A percentile compares a stretch with the other conserved stretches of the same genome.
Conservation (phyloP, 2,113 vertebrate species). For the Colaptes auratus region DNA sequence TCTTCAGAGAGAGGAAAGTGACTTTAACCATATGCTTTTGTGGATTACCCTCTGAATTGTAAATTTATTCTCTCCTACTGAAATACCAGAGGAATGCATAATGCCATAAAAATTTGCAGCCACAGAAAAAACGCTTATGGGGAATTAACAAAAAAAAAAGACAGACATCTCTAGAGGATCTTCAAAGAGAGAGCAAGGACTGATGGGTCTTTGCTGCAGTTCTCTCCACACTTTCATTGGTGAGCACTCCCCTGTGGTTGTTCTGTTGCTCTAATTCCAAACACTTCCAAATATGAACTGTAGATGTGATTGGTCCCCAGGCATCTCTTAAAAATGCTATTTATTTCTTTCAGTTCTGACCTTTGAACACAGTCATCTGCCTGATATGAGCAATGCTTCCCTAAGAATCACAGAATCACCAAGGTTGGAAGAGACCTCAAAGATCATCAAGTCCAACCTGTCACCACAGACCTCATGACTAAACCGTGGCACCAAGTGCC, state of each 20-base stretch:
- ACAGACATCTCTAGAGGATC: not conserved
- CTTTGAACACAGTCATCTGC: not conserved
- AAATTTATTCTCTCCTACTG: not conserved
- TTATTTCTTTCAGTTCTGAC: not conserved
- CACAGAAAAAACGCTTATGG: not conserved
- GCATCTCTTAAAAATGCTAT: not conserved
- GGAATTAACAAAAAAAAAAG: fast-evolving
- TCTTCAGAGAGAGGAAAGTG: not conserved
- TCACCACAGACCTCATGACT: too few relatives aligned
- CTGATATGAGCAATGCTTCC: not conserved
- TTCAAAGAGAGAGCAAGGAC: not conserved
- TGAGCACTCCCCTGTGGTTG: not conserved
- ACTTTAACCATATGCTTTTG: not conserved
- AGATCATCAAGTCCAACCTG: too few relatives aligned
- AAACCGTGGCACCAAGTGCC: too few relatives aligned
- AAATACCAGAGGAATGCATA: not conserved
- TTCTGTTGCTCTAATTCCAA: not conserved
- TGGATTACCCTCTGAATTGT: not conserved
- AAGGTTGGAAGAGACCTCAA: too few relatives aligned
- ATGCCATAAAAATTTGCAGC: not conserved
- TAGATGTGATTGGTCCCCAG: not conserved
- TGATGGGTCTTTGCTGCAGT: not conserved
- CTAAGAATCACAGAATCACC: too few relatives aligned
- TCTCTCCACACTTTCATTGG: not conserved
- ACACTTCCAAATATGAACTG: not conserved